Evolutionary conservation across 2,888 invertebrate species (phyloP), one percentile per base, ranked within the genome.

Genomic region (Anodontia alba): DNA sequence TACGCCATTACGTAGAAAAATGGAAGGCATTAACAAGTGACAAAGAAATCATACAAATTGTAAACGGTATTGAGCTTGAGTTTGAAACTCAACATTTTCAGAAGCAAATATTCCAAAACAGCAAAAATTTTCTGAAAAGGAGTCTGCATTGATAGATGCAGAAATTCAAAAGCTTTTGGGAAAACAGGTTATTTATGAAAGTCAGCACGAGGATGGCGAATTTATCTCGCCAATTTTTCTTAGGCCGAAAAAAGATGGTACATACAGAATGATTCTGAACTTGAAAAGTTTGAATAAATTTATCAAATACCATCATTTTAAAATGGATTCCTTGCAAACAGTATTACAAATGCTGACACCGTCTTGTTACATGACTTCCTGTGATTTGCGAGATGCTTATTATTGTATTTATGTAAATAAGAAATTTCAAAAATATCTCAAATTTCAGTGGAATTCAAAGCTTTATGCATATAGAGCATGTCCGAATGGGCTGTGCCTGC

Each of bases 161-260:
- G 80, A 80, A 66, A 67, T 72, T 33, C 2, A 70, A 31, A 80
- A 80, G 42, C 46, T 80, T 17, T 70, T 78, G 29, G 26, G 36
- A 29, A 70, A 38, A 33, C 31, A 75, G 29, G 73, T 81, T 23
- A 54, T 78, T 31, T 29, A 17, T 51, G 36, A 49, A 57, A 67
- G 36, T n/a, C 5, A 66, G 20, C 23, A 38, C 71, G 67, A 72
- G 20, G 20, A 42, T n/a, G 67, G 36, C n/a, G 38, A 74, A 54
- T 78, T 81, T 62, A 67, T 81, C 42, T 81, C 81, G 20, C 77
- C 77, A 49, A 81, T 81, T 73, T 81, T 81, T 42, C 26, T 67
- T 10, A 17, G 66, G 36, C 67, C 51, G 3, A 81, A 81, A 36
- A 77, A 74, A 71, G 68, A 81, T 51, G 54, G 43, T 26, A 62